phyloP scores from a whole-genome alignment of 2,888 invertebrate species.

The Vandiemenella viatica region DNA sequence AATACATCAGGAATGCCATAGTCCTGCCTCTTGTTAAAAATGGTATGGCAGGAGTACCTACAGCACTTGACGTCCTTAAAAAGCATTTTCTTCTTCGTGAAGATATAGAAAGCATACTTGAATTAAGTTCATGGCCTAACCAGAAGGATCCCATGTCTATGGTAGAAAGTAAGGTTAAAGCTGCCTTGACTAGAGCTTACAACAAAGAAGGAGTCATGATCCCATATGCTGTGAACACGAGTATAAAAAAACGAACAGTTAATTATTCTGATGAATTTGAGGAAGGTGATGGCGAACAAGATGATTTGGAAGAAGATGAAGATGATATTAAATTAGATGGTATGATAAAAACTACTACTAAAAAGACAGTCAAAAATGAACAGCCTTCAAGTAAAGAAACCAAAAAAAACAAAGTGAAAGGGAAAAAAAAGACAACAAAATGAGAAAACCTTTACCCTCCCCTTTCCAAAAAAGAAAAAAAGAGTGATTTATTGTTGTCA shows the following conservation, averaged over 20 bases:
- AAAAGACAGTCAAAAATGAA: neutral
- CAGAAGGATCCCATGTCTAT: slow-evolving; percentile 57
- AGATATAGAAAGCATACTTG: slow-evolving; percentile 78
- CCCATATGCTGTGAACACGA: slow-evolving; percentile 55
- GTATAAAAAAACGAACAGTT: slow-evolving; percentile 44
- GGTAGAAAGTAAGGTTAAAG: slow-evolving; percentile 72
- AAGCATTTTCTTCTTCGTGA: slow-evolving; percentile 77
- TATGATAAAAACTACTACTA: slow-evolving; percentile 47
- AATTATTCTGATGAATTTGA: slow-evolving; percentile 26
- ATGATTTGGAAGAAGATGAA: slow-evolving; percentile 25
- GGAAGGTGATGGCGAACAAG: slow-evolving; percentile 23
- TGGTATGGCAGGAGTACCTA: slow-evolving; percentile 53
- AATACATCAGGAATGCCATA: slow-evolving; percentile 57
- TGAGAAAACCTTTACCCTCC: too few relatives aligned
- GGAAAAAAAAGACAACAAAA: neutral
- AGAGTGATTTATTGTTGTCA: too few relatives aligned
- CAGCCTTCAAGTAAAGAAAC: neutral
- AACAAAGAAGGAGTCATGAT: slow-evolving; percentile 69
- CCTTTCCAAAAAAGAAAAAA: too few relatives aligned
- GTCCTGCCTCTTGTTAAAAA: slow-evolving; percentile 56
- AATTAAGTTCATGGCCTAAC: slow-evolving; percentile 73
- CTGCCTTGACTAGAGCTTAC: slow-evolving; percentile 82
- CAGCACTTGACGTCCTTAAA: slow-evolving; percentile 58
- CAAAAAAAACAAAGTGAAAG: neutral
- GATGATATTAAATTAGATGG: slow-evolving; percentile 36